These are phyloP conservation scores for Tethea ocularis DNA, from an alignment of 2,888 invertebrate species.

Conservation along the genomic window DNA sequence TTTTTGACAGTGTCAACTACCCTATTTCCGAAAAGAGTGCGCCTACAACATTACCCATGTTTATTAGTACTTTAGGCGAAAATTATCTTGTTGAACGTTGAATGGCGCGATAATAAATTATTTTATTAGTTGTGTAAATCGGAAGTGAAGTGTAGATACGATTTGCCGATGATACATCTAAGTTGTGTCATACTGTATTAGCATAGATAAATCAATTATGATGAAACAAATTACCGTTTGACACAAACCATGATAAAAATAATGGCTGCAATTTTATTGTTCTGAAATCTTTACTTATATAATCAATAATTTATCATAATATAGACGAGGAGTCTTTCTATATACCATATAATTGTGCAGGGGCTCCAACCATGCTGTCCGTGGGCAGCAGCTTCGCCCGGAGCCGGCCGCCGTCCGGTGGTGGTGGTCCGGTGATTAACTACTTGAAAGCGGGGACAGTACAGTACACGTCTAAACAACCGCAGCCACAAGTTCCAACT, in stretches of 20 bases:
- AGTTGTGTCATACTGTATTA: no score
- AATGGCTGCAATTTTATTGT: slow-evolving; percentile 12
- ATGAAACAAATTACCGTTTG: slow-evolving; percentile 19
- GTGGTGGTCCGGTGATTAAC: slow-evolving; percentile 78
- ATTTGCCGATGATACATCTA: no score
- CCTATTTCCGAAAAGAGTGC: no score
- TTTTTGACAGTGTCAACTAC: no score
- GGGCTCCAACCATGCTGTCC: slow-evolving; percentile 75
- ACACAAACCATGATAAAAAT: slow-evolving; percentile 11
- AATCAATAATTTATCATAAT: neutral
- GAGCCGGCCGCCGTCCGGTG: slow-evolving; percentile 54
- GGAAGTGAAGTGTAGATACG: no score
- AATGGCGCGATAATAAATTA: no score
- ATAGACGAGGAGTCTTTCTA: neutral
- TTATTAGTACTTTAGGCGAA: no score
- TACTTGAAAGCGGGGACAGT: slow-evolving; percentile 69
- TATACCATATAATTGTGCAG: slow-evolving; percentile 28
- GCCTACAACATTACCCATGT: no score
- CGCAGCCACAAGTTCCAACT: slow-evolving; percentile 57
- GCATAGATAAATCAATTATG: neutral
- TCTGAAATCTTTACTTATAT: neutral
- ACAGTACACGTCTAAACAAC: slow-evolving; percentile 72
- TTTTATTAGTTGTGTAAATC: no score
- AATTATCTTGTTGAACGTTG: no score
- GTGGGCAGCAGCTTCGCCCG: slow-evolving; percentile 67